These are phyloP conservation scores for Tachycineta bicolor DNA, from an alignment of 2,113 vertebrate species.

Conservation along the genomic window DNA sequence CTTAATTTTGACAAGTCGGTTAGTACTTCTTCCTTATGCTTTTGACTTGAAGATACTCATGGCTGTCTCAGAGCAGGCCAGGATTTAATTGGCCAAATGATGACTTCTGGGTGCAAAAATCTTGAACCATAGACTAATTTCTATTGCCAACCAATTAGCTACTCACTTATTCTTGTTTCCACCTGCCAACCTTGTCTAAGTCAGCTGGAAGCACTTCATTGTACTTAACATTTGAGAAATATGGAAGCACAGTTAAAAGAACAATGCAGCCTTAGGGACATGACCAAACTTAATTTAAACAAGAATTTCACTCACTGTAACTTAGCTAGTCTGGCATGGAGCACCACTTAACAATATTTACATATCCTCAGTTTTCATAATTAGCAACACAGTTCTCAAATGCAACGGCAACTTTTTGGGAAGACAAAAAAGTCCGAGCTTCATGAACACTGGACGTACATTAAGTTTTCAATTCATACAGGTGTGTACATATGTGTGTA, in stretches of 20 bases:
- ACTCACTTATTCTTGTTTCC: background rate
- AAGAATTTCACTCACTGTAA: background rate
- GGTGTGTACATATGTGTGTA: fast-evolving
- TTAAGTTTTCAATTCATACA: background rate
- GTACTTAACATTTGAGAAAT: background rate
- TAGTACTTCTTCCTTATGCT: background rate
- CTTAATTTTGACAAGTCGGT: background rate
- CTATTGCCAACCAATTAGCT: background rate
- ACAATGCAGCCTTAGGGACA: background rate
- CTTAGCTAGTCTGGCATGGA: background rate
- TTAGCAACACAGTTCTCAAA: background rate
- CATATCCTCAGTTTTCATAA: background rate
- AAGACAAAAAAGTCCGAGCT: background rate
- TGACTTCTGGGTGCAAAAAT: background rate
- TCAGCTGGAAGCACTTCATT: background rate
- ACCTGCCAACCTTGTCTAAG: background rate
- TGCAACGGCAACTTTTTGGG: background rate
- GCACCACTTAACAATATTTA: background rate
- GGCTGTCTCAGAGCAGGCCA: background rate
- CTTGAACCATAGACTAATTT: background rate
- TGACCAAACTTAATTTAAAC: background rate
- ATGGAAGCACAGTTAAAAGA: background rate
- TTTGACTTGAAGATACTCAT: background rate
- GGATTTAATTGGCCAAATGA: background rate
- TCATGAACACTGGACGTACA: background rate